Conservation (phyloP, 1,140 invertebrate genomes). For the Bombus impatiens region DNA sequence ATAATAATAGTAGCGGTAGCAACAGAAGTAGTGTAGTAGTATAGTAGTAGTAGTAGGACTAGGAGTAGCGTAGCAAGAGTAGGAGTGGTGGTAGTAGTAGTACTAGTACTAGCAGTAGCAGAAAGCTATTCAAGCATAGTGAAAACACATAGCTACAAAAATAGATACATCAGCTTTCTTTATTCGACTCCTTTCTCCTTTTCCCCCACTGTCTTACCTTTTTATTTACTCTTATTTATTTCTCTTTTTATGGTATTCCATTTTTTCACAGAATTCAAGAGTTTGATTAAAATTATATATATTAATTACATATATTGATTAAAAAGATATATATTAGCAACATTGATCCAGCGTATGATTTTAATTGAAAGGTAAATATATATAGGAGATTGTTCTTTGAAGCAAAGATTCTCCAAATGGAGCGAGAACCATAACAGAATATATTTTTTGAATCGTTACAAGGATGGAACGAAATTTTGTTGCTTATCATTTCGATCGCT, state of each 20-base stretch:
- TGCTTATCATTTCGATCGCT: neutral
- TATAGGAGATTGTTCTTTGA: neutral
- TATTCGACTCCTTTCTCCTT: slow-evolving; percentile 37
- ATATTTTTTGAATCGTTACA: neutral
- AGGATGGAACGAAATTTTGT: neutral
- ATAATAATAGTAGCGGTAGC: neutral
- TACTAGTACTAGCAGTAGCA: neutral
- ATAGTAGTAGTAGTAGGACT: too few species aligned
- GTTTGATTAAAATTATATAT: neutral
- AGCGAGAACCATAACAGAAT: neutral
- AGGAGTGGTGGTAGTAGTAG: too few species aligned
- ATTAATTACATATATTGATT: too few species aligned
- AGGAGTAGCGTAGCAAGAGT: neutral
- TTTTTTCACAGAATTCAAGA: neutral
- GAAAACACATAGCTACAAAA: slow-evolving; percentile 77
- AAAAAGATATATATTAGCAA: neutral
- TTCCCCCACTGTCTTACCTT: slow-evolving; percentile 46
- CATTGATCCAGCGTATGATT: neutral
- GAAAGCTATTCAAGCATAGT: slow-evolving; percentile 70
- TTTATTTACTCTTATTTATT: slow-evolving; percentile 76
- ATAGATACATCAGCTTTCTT: slow-evolving; percentile 73
- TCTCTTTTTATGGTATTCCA: neutral
- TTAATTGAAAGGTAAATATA: neutral
- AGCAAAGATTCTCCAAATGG: neutral
- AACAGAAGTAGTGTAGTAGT: neutral